Conservation (phyloP, 2,113 vertebrate species). For the Cephalopholis sonnerati region DNA sequence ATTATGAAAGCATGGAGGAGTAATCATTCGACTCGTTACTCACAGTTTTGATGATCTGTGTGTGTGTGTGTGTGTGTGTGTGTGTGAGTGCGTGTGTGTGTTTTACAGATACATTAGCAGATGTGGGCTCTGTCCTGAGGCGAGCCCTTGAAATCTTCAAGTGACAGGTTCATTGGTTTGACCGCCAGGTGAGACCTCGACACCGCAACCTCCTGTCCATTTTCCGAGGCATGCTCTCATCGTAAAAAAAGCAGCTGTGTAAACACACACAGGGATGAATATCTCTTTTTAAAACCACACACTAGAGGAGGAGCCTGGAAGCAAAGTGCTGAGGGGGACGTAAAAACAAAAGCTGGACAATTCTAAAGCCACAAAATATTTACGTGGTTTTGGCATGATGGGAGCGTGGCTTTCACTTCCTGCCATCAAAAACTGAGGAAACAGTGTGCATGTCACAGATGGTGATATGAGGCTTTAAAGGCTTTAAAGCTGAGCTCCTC, state of each 20-base stretch:
- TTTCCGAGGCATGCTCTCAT: neutral
- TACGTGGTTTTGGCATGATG: constrained; percentile 4
- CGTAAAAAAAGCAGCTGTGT: constrained; percentile 49
- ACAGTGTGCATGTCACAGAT: neutral
- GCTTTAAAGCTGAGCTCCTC: neutral
- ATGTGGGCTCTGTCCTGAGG: constrained; percentile 27
- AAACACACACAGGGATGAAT: constrained; percentile 44
- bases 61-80: neutral
- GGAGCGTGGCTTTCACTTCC: constrained; percentile 21
- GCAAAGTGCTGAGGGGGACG: constrained; percentile 1
- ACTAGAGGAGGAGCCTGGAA: neutral
- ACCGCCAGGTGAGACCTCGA: constrained; percentile 22
- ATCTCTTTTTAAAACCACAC: constrained; percentile 23
- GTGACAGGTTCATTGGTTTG: constrained; percentile 58
- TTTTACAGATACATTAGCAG: constrained; percentile 8
- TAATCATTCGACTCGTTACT: constrained; percentile 11
- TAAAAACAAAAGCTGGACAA: constrained; percentile 14
- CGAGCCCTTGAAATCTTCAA: constrained; percentile 13
- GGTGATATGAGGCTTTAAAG: neutral
- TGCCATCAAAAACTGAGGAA: neutral
- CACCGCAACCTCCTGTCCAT: constrained; percentile 31
- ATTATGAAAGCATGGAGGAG: constrained; percentile 34
- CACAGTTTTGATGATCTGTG: constrained; percentile 22
- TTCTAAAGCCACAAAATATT: constrained; percentile 22
- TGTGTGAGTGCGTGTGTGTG: neutral